phyloP scores from a whole-genome alignment of 2,113 vertebrate species.

The Eublepharis macularius region DNA sequence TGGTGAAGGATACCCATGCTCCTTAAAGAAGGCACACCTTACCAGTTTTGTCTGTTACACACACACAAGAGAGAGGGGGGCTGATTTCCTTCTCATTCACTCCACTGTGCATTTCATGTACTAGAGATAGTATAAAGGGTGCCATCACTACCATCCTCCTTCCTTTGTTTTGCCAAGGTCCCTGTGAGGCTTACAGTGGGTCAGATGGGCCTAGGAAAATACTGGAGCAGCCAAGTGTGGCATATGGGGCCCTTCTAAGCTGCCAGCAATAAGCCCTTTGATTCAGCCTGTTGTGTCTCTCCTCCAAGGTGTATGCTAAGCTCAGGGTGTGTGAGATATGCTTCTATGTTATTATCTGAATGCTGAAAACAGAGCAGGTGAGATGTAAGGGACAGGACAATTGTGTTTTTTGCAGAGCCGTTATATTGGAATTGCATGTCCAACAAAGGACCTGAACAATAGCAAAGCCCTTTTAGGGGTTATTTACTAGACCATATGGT shows the following conservation, averaged over 20 bases:
- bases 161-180: slow-evolving; percentile 5
- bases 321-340: background rate
- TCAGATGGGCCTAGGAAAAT: slow-evolving; percentile 1
- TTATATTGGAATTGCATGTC: background rate
- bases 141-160: background rate
- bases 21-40: background rate
- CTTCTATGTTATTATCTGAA: background rate
- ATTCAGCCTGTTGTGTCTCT: background rate
- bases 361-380: background rate
- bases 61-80: background rate
- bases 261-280: slow-evolving; percentile 3
- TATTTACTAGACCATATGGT: slow-evolving; percentile 65
- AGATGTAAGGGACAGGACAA: background rate
- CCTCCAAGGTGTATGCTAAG: background rate
- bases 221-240: background rate
- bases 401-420: background rate
- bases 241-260: slow-evolving; percentile 14
- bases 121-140: too few relatives aligned
- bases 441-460: background rate
- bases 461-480: background rate
- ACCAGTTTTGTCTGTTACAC: background rate
- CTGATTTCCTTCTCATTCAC: background rate
- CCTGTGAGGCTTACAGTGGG: background rate
- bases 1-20: too few relatives aligned
- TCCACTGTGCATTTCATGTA: background rate